Evolutionary conservation across 2,113 vertebrate species (phyloP).

Genomic region (Silurus asotus): DNA sequence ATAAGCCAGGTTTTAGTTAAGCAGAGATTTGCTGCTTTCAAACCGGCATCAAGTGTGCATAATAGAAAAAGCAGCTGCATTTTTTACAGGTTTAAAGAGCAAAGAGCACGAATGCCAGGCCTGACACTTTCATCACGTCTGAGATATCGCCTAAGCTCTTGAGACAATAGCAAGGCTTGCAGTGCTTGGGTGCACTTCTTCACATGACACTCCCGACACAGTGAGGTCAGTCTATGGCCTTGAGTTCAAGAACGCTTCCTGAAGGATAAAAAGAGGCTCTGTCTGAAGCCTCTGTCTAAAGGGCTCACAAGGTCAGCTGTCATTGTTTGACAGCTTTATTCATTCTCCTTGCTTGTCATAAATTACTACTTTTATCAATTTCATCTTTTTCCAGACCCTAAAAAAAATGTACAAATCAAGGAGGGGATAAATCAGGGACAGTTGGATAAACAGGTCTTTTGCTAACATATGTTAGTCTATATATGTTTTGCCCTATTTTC

Average conservation of each 20-base stretch:
- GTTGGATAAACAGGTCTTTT: constrained; percentile 55
- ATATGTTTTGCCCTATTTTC: constrained; percentile 55
- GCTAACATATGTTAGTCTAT: constrained; percentile 57
- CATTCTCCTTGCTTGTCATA: constrained; percentile 58
- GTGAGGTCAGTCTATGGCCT: constrained; percentile 32
- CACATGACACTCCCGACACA: constrained; percentile 45
- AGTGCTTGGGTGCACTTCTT: constrained; percentile 34
- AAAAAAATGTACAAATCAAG: constrained; percentile 45
- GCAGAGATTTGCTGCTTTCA: constrained; percentile 38
- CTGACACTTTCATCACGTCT: constrained; percentile 36
- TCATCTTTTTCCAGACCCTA: constrained; percentile 61
- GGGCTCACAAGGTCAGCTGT: constrained; percentile 69
- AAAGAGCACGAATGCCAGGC: constrained; percentile 13
- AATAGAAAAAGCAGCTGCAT: constrained; percentile 32
- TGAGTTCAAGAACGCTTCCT: constrained; percentile 34
- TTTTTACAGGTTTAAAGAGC: constrained; percentile 38
- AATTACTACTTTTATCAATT: constrained; percentile 68
- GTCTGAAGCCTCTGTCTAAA: constrained; percentile 58
- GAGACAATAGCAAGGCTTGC: constrained; percentile 27
- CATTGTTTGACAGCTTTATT: constrained; percentile 75
- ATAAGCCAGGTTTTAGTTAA: constrained; percentile 12
- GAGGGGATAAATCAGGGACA: constrained; percentile 60
- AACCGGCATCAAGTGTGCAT: constrained; percentile 27
- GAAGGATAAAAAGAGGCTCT: constrained; percentile 57
- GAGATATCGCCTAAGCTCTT: constrained; percentile 33